These are phyloP conservation scores for Telmatochromis sp. DNA, from an alignment of 2,113 vertebrate species.

Conservation along the genomic window DNA sequence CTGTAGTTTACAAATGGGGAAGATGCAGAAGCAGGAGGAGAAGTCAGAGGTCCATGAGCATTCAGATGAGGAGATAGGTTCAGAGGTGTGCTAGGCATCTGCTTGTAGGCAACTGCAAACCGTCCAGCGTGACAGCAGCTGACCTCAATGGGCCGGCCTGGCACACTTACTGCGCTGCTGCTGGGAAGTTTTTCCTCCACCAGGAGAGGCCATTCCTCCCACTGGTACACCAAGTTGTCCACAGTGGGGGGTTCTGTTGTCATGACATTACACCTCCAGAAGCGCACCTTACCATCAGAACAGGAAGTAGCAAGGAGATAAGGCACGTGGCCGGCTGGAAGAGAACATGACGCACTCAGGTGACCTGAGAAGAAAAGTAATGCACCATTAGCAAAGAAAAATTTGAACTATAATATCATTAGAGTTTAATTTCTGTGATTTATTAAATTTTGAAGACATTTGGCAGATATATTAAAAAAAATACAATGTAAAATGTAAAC, in stretches of 20 bases:
- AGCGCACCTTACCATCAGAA: conserved; percentile 89
- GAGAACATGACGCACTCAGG: conserved; percentile 89
- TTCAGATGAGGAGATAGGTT: conserved; percentile 32
- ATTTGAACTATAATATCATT: background rate
- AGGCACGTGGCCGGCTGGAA: conserved; percentile 86
- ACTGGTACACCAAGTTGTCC: conserved; percentile 70
- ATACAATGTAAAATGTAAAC: background rate
- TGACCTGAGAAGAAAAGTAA: conserved; percentile 76
- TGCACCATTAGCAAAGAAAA: background rate
- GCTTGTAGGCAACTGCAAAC: conserved; percentile 87
- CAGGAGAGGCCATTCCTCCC: conserved; percentile 93
- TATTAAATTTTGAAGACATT: background rate
- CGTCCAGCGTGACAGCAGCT: conserved; percentile 94
- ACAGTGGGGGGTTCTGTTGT: conserved; percentile 30
- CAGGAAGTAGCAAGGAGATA: conserved; percentile 95
- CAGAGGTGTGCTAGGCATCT: conserved; percentile 43
- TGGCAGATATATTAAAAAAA: background rate
- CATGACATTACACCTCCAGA: conserved; percentile 84
- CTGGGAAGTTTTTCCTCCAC: conserved; percentile 82
- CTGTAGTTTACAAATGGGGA: conserved; percentile 24
- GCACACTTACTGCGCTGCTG: conserved; percentile 79
- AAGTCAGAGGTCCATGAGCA: background rate
- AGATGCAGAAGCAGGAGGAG: conserved; percentile 38
- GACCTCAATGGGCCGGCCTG: conserved; percentile 81
- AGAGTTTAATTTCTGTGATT: background rate